A percentile compares a stretch with the other conserved stretches of the same genome.
Conservation (phyloP, 2,888 invertebrate genomes). For the Corbicula japonica region DNA sequence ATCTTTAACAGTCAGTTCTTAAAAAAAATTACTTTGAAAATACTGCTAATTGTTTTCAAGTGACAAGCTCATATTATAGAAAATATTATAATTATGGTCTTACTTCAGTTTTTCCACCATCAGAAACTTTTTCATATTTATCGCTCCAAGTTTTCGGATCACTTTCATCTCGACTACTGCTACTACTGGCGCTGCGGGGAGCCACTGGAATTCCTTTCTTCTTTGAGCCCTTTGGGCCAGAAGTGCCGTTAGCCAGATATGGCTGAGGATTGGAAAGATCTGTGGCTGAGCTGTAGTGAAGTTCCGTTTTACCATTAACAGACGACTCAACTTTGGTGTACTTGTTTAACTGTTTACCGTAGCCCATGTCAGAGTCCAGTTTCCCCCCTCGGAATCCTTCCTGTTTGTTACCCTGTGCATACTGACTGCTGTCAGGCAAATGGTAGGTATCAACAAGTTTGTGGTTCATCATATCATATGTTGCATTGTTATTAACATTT, state of each 20-base stretch:
- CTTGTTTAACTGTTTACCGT: slow-evolving; percentile 24
- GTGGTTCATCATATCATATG: slow-evolving; percentile 24
- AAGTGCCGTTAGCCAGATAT: not conserved
- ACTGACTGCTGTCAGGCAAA: slow-evolving; percentile 38
- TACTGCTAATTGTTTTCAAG: too few species aligned
- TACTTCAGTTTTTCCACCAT: slow-evolving; percentile 35
- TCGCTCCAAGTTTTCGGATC: slow-evolving; percentile 45
- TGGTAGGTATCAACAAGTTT: slow-evolving; percentile 58
- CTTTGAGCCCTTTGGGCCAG: slow-evolving; percentile 4
- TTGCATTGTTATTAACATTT: slow-evolving; percentile 34
- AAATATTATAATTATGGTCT: too few species aligned
- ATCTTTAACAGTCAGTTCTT: too few species aligned
- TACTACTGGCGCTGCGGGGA: slow-evolving; percentile 63
- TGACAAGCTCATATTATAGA: too few species aligned
- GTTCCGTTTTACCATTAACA: slow-evolving; percentile 21
- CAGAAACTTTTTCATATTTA: slow-evolving; percentile 37
- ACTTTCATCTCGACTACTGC: slow-evolving; percentile 66
- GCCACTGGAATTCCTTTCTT: slow-evolving; percentile 7
- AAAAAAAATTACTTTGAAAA: too few species aligned
- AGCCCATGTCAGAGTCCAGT: slow-evolving; percentile 32
- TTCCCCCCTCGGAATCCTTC: slow-evolving; percentile 55
- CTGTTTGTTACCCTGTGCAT: slow-evolving; percentile 35
- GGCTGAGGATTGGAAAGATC: slow-evolving; percentile 25
- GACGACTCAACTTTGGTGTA: slow-evolving; percentile 16
- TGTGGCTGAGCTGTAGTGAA: slow-evolving; percentile 40